Base-by-base conservation (phyloP, 2,797 vertebrate genomes). In the Aulostomus chinensis region DNA sequence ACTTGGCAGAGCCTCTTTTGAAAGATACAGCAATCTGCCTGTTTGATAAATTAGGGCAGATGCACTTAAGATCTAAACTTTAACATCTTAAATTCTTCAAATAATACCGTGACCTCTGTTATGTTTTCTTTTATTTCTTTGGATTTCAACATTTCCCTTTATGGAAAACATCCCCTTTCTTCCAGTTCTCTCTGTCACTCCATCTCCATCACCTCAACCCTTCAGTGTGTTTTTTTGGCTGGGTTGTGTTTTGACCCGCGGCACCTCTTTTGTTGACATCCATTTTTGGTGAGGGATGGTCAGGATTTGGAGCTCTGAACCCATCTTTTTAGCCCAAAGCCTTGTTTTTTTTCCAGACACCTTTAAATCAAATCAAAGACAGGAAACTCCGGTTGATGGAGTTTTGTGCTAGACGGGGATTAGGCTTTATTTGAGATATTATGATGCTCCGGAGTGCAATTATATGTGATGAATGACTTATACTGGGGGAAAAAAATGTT, bases 151-250 rank as follows among this genome's bases (percentile, higher is more conserved):
- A 41, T 41, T 42, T 40, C 12, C 10, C 3, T 42, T 25, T 7
- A 7, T n/a, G 3, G 42, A 43, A 12, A 21, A 14, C 2, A 2
- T 28, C 11, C 9, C 4, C 9, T 31, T 53, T 34, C 13, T 38
- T 37, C 11, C 50, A 47, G 33, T 26, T 59, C 5, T 37, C 14
- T 18, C 5, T 47, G 28, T 36, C 49, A 46, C 14, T 57, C 21
- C 36, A 51, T 69, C 42, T 34, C 39, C 20, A 17, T 52, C 64
- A 60, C 49, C 40, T 59, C 64, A 15, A 40, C 48, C 41, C 41
- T 17, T 45, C 32, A 17, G n/a, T 38, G n/a, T 38, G 55, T 57
- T 5, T 24, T 60, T 53, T 45, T 58, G 24, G 17, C 34, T 2
- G 1, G 16, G 9, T 54, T 13, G 3, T 9, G 3, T 14, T 41